Percentiles rank a stretch among this genome's conserved stretches.
Evolutionary conservation across 2,888 invertebrate species (phyloP).

Genomic region (Leptarthrus brevirostris): DNA sequence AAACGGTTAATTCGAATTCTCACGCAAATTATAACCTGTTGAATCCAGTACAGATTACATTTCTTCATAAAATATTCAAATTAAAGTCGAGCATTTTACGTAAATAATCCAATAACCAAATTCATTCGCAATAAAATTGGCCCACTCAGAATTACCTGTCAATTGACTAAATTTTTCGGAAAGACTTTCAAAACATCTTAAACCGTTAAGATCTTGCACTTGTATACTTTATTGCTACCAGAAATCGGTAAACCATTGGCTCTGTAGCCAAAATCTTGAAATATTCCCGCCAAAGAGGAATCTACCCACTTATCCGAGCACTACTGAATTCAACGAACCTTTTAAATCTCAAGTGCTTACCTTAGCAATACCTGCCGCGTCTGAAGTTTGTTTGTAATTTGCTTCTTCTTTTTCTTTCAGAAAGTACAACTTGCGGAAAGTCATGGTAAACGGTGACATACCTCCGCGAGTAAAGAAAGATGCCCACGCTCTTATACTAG

Average conservation of each 20-base stretch:
- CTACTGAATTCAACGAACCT: slow-evolving; percentile 9
- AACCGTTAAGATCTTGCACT: neutral
- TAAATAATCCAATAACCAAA: too few species aligned
- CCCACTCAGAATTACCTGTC: too few species aligned
- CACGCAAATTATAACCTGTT: too few species aligned
- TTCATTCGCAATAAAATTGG: too few species aligned
- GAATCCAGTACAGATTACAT: too few species aligned
- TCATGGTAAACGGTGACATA: slow-evolving; percentile 83
- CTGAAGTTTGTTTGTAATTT: neutral
- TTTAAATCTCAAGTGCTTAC: neutral
- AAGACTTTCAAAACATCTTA: neutral
- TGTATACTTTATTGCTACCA: slow-evolving; percentile 10
- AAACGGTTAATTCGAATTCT: too few species aligned
- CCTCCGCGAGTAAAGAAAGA: slow-evolving; percentile 89
- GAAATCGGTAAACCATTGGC: neutral
- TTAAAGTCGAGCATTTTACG: too few species aligned
- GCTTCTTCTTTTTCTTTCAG: slow-evolving; percentile 56
- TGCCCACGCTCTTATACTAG: slow-evolving; percentile 94
- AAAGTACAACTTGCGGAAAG: slow-evolving; percentile 89
- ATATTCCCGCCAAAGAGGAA: slow-evolving; percentile 2
- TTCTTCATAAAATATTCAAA: too few species aligned
- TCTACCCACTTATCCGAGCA: neutral
- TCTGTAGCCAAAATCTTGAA: neutral
- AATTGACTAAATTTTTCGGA: too few species aligned
- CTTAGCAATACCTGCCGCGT: neutral